Conservation (phyloP, 1,140 invertebrate genomes). For the Ceratitis capitata region DNA sequence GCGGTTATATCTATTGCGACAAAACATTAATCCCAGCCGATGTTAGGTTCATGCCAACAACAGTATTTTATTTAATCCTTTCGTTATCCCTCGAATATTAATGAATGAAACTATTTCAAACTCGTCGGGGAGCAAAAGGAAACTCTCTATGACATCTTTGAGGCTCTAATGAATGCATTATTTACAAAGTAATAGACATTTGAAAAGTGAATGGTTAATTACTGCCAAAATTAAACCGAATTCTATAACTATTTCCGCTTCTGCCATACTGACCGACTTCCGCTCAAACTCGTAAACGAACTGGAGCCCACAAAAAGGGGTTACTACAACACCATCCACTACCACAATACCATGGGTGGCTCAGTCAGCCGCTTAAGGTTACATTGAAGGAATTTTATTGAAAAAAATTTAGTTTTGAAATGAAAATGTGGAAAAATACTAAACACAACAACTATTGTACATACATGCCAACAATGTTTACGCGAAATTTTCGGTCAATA, state of each 20-base stretch:
- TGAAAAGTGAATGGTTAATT: no score
- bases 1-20: no score
- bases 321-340: not conserved
- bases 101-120: no score
- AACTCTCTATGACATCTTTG: no score
- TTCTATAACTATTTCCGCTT: not conserved
- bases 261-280: not conserved
- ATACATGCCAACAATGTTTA: not conserved
- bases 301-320: not conserved
- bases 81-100: no score
- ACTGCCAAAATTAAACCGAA: no score
- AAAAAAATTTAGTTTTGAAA: not conserved
- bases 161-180: no score
- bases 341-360: not conserved
- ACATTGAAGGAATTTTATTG: not conserved
- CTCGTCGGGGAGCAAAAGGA: no score
- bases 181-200: no score
- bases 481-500: not conserved
- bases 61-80: no score
- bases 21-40: no score
- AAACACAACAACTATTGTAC: not conserved
- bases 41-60: no score
- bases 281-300: not conserved
- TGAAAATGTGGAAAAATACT: not conserved
- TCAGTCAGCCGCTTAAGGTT: not conserved